Evolutionary conservation across 2,113 vertebrate species (phyloP), one percentile per base, ranked within the genome.

Genomic region (Trogon surrucura): DNA sequence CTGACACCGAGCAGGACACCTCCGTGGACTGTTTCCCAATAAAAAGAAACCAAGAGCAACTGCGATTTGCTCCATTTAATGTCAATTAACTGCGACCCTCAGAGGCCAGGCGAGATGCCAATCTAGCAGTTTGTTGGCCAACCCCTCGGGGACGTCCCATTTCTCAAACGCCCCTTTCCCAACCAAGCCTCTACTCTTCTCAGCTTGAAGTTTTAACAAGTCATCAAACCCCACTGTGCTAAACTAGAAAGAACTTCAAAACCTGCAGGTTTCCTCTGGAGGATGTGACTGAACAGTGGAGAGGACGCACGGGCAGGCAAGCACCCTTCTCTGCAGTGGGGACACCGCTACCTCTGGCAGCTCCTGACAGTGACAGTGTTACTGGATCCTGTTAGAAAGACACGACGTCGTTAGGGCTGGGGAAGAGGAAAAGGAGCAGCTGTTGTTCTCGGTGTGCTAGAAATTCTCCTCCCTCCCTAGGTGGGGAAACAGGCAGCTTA

Each of bases 1-100:
- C 61, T 75, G 72, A 22, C 64, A 32, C 1, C 3, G 80, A 41
- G 61, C 89, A 36, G 74, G 41, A 36, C 75, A 62, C 4, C 75
- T 26, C 84, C 23, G 14, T 17, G 75, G 69, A 32, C 61, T 27
- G 6, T 15, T 71, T 51, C 87, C 67, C 58, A n/a, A 16, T 2
- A 30, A 36, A 21, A 9, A 69, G 23, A 12, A 50, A 54, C 64
- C 80, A 20, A 74, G 30, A 65, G 92, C 75, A 69, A 56, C 25
- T 54, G 41, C 0, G 41, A 32, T 38, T 91, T 84, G 80, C 91
- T 83, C 83, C 69, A 62, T 86, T 93, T 95, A 83, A 90, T 72
- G 36, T 4, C 81, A 61, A 67, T 84, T 82, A 75, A 51, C 32
- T 41, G 30, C 69, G 50, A 73, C 83, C 85, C 89, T 29, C 7